Evolutionary conservation across 2,797 vertebrate genomes (phyloP), one percentile per base, ranked within the genome.

Genomic region (Smutsia gigantea): DNA sequence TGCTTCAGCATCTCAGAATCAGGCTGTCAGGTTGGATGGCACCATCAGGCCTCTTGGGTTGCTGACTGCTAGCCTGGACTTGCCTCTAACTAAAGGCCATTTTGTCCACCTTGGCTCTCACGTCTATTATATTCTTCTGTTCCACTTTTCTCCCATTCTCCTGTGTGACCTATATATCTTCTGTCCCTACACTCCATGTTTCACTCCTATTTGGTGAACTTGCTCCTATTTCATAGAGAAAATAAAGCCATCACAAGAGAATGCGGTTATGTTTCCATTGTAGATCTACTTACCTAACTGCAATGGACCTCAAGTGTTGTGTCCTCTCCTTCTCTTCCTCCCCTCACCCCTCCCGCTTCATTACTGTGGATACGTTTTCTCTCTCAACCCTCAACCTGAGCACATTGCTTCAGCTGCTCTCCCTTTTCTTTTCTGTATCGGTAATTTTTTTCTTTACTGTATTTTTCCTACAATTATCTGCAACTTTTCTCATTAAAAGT

Each of bases 201-300:
- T 27, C 51, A 13, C 68, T 82, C 46, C 53, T 34, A 61, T 61
- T 78, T 68, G 42, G 51, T 61, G 49, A 78, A 59, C 6, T 79
- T 84, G 23, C 21, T 55, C 82, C 23, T 53, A 9, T 77, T 27
- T 61, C 39, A 21, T 55, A 37, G 75, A 78, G 69, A n/a, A 79
- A 21, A 39, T 1, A 12, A 18, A 49, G 25, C 34, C 21, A 51
- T 10, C 29, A 8, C 31, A 64, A 77, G 77, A 21, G 66, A 25
- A 31, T 31, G 49, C 59, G 4, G 42, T 49, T 17, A 4, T 9
- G 37, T 34, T 21, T 39, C 57, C 23, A 18, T 49, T 8, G 25
- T 34, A 13, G 4, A 0, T 3, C 17, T 19, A 2, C 71, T 46
- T n/a, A 49, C 29, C 75, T n/a, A 2, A 55, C 46, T 53, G 83